These are phyloP conservation scores for Bothrops jararaca DNA, from an alignment of 2,113 vertebrate genomes.

Conservation along the genomic window DNA sequence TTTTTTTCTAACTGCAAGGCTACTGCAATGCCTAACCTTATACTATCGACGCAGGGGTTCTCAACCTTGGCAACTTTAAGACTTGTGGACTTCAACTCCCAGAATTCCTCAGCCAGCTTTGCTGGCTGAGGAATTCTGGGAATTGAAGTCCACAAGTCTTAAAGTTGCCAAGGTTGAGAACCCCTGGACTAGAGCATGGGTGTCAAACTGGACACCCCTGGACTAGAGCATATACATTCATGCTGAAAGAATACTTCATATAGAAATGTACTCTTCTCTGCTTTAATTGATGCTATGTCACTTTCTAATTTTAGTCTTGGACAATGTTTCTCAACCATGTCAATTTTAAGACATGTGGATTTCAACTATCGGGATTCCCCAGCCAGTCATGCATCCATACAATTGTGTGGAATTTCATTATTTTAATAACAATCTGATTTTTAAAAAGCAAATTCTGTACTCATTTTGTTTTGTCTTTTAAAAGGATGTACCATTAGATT, in stretches of 20 bases:
- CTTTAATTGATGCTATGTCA: background rate
- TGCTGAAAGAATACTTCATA: background rate
- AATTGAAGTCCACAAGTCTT: too few species aligned
- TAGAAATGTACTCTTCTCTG: background rate
- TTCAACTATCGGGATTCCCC: background rate
- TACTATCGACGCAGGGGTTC: too few species aligned
- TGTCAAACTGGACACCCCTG: too few species aligned
- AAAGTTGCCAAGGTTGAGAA: too few species aligned
- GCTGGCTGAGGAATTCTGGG: too few species aligned
- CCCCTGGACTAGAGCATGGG: too few species aligned
- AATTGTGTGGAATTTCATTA: background rate
- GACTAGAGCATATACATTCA: background rate
- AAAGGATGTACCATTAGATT: background rate
- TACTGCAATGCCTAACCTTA: too few species aligned
- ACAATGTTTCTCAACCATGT: background rate
- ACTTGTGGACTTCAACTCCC: too few species aligned
- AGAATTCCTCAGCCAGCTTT: too few species aligned
- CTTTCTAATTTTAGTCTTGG: background rate
- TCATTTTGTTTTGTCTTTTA: background rate
- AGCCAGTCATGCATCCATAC: background rate
- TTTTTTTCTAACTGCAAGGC: too few species aligned
- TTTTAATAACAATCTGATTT: background rate
- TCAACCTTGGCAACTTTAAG: too few species aligned
- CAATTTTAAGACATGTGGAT: background rate
- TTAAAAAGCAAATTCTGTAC: background rate